Base-by-base conservation (phyloP, 92 coral and sea anemone species). In the Heliopora coerulea region DNA sequence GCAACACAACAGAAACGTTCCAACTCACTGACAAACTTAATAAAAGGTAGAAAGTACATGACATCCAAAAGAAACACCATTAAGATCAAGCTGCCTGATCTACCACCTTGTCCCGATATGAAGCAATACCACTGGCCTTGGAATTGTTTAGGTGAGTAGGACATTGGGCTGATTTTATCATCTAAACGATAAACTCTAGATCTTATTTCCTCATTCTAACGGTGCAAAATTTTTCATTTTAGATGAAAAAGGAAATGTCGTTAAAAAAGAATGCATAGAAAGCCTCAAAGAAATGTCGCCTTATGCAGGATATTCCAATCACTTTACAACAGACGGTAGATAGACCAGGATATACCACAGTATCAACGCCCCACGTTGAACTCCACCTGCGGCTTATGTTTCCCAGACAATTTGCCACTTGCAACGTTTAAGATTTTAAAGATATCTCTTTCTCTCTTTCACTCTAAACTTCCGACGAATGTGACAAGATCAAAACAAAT, bases 61-160 rank as follows among this genome's bases (percentile, higher is more conserved):
- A 33, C 20, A 20, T 20, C 15, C 6, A 69, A 50, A 19, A 69
- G 52, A 26, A 52, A 31, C 24, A 56, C 11, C 8, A 33, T 69
- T 13, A 69, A 20, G 3, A 69, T 69, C 49, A 49, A 69, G 62
- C 50, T 69, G 25, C 76, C 76, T 8, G 49, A 49, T 25, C 49
- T 69, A 50, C 76, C 76, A 50, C 44, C 76, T 3, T 69, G 76
- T 32, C 76, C 76, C 10, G 76, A 69, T 34, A 69, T 69, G 76
- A 69, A 49, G 23, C 8, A 69, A 13, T 69, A 49, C 20, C 61
- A 69, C 57, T 69, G 76, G 76, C 76, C 76, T 27, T 69, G 76
- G 76, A 69, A 69, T 49, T 69, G 76, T 20, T 35, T 69, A 49
- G 76, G 76, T 69, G 48, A 62, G 68, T 3, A 17, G 13, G 14